Percentiles rank a stretch among this genome's conserved stretches.
Evolutionary conservation across 2,888 invertebrate species (phyloP).

Genomic region (Frankliniella intonsa): DNA sequence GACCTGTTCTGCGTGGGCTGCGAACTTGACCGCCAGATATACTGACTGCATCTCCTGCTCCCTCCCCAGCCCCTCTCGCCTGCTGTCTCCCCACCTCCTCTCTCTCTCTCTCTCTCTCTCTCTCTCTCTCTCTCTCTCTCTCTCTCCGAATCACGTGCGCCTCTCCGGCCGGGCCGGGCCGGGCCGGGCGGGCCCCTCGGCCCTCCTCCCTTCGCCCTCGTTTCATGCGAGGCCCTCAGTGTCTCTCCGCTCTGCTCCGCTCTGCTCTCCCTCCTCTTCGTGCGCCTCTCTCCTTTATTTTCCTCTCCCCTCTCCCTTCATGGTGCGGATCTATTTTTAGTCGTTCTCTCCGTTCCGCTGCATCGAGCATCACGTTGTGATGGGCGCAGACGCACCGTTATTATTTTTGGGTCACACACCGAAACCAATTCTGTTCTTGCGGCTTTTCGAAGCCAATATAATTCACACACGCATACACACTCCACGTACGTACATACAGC

Average conservation of each 20-base stretch:
- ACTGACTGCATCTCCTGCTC: not conserved
- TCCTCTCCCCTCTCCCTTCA: not conserved
- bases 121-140: too few species aligned
- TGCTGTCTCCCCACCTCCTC: not conserved
- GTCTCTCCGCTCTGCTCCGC: not conserved
- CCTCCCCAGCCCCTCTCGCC: not conserved
- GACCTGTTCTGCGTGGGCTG: not conserved
- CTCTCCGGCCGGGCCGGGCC: too few species aligned
- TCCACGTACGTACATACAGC: too few species aligned
- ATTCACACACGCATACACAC: too few species aligned
- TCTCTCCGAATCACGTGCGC: too few species aligned
- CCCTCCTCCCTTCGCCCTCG: not conserved
- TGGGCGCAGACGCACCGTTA: not conserved
- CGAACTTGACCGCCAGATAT: slow-evolving; percentile 20
- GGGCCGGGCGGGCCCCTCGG: too few species aligned
- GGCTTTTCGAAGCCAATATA: too few species aligned
- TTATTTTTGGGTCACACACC: too few species aligned
- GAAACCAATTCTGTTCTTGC: too few species aligned
- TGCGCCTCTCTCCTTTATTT: not conserved
- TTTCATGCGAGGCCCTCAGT: not conserved
- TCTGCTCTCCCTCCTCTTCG: not conserved
- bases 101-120: not conserved
- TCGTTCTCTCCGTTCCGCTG: not conserved
- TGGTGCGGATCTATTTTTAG: slow-evolving; percentile 20
- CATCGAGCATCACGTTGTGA: not conserved